Evolutionary conservation across 2,113 vertebrate genomes (phyloP), one percentile per base, ranked within the genome.

Genomic region (Eulemur rufifrons): DNA sequence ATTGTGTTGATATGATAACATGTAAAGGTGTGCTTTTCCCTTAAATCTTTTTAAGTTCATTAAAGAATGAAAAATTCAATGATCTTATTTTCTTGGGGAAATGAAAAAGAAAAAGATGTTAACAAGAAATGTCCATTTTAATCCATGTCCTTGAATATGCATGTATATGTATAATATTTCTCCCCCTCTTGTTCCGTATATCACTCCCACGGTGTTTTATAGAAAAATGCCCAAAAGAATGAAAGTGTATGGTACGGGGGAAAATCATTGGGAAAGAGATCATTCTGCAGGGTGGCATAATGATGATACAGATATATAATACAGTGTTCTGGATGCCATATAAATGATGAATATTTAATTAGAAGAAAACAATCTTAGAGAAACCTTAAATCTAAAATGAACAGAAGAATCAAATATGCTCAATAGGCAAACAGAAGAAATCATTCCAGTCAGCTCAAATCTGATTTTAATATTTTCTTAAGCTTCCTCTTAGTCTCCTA

Each of bases 51-150:
- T 39, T 29, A 29, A 12, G 11, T 56, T 73, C n/a, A 32, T 73
- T 47, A 87, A 86, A 84, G 4, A 34, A 10, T 29, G 20, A 77
- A 89, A 76, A 37, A 34, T 59, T 39, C 21, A 61, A 29, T 71
- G 14, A 83, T 68, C 29, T 39, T 86, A 59, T 82, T 83, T 92
- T 76, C n/a, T 61, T 66, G 8, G 10, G 23, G 77, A 64, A 74
- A 15, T 12, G 37, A 52, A 20, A 29, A 5, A 90, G 3, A 74
- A 92, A 90, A 74, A 12, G 6, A 1, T 29, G 2, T 37, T 66
- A 71, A 59, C 82, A 63, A 89, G 25, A 86, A 81, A 81, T 86
- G 64, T 86, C 17, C 34, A 77, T n/a, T 91, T 78, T 94, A 89
- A 81, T 45, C 21, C 10, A 89, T 54, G 34, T 56, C 8, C 11